Conservation (phyloP, 2,888 invertebrate genomes). For the Leptinotarsa peninsularis region DNA sequence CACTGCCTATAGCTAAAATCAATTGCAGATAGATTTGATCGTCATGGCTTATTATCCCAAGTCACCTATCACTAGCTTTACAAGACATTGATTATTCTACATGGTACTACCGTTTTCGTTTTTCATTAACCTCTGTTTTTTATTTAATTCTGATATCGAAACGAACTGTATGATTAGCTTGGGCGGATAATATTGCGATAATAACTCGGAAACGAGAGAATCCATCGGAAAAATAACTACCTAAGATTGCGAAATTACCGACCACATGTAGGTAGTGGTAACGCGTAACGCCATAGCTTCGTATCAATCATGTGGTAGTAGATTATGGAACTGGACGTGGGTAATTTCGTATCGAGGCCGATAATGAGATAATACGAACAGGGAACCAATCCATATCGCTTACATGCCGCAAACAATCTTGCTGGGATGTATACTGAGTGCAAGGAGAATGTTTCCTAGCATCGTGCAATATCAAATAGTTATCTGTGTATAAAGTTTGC, state of each 20-base stretch:
- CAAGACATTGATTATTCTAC: not conserved
- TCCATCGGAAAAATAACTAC: slow-evolving; percentile 13
- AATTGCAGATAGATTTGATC: no score
- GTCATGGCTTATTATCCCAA: not conserved
- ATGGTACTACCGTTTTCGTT: slow-evolving; percentile 4
- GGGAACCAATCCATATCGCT: not conserved
- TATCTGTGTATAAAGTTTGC: no score
- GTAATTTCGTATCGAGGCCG: slow-evolving; percentile 8
- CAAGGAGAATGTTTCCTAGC: not conserved
- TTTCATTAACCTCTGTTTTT: not conserved
- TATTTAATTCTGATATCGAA: not conserved
- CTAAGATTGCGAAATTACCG: slow-evolving; percentile 12
- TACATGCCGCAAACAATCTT: not conserved
- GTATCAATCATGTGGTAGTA: slow-evolving; percentile 14
- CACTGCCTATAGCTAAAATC: no score
- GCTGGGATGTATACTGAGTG: not conserved
- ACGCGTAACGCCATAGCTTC: slow-evolving; percentile 15
- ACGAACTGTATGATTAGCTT: not conserved
- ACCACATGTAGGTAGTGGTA: not conserved
- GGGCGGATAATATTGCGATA: not conserved
- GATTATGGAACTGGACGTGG: slow-evolving; percentile 20
- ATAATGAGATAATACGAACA: slow-evolving; percentile 8
- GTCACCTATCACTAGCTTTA: not conserved
- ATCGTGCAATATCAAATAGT: no score
- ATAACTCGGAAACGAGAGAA: slow-evolving; percentile 10